Evolutionary conservation across 1,140 invertebrate genomes (phyloP), one percentile per base, ranked within the genome.

Genomic region (Holcopasites calliopsidis): DNA sequence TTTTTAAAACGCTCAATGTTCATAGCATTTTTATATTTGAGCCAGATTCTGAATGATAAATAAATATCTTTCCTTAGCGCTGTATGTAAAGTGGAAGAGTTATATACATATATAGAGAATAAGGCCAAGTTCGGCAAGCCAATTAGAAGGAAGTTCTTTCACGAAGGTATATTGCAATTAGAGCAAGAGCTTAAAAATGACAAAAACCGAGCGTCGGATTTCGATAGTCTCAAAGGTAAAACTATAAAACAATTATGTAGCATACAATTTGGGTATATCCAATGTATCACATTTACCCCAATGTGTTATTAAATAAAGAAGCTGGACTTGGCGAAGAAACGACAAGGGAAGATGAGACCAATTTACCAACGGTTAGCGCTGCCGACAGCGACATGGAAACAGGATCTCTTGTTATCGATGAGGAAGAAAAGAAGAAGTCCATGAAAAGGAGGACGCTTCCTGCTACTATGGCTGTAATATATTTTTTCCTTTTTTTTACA

Each of bases 41-140:
- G 16, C n/a, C 2, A 1, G 13, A n/a, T 60, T 13, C 1, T 21
- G 4, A 31, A 23, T 26, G 18, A 40, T 44, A 33, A 33, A 49
- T 72, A 57, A 73, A 69, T 79, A 64, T 76, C 57, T 57, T 68
- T 52, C 82, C 82, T 38, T 23, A 92, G 91, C 28, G 93, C 92
- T 69, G 82, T 90, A 1, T 93, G 92, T 71, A 93, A 93, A 87
- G 80, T 88, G 18, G 92, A 93, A 50, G 93, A 93, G 61, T 72
- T 93, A 5, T 92, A 89, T 77, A 84, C 88, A 11, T 93, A 92
- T 86, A 90, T 93, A 31, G 93, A 95, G 77, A 93, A 93, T 77
- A 94, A 94, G 87, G 91, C 92, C n/a, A 95, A 94, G 86, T 94
- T 93, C 88, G 94, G 93, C 21, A 95, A 95, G 85, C 89, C 93